Evolutionary conservation across 1,140 invertebrate genomes (phyloP), one percentile per base, ranked within the genome.

Genomic region (Trichonephila clavipes): DNA sequence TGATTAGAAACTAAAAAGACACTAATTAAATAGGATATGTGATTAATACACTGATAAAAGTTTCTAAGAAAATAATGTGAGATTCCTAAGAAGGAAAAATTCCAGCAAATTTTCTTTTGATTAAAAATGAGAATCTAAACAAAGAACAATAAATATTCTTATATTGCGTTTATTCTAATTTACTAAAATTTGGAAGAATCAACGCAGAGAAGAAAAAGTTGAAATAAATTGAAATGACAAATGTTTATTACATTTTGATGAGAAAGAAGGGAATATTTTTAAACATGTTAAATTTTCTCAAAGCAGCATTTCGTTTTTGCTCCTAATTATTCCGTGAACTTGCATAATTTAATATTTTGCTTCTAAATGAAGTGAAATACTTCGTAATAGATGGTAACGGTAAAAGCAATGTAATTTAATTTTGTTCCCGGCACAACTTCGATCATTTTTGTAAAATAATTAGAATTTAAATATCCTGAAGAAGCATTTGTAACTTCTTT

Each of bases 231-330:
- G 34, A 14, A 77, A 77, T 77, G 28, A 28, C 28, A 34, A 12
- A 77, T 19, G 34, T 77, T 77, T 77, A 77, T 77, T 18, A 18
- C 28, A 28, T 34, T 77, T 77, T 77, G 69, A 77, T 77, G 69
- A 77, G 19, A 28, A 40, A 18, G 69, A 77, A 77, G 19, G 28
- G 69, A 77, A 77, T 40, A 18, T 24, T 34, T 34, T 77, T 40
- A 77, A 14, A 28, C 18, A 16, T 16, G 12, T 77, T 77, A 14
- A 51, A 77, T 77, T 40, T 34, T 34, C 14, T 77, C 12, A 6
- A 14, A 34, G 6, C 28, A 77, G 40, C 28, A 6, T 77, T 28
- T 77, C 14, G 40, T 40, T 34, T 77, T 77, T 34, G 3, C 40
- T 14, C 14, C 10, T 34, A 28, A 77, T 77, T 18, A 18, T 24